phyloP scores from a whole-genome alignment of 2,888 invertebrate species.

The Lochmaea capreae region DNA sequence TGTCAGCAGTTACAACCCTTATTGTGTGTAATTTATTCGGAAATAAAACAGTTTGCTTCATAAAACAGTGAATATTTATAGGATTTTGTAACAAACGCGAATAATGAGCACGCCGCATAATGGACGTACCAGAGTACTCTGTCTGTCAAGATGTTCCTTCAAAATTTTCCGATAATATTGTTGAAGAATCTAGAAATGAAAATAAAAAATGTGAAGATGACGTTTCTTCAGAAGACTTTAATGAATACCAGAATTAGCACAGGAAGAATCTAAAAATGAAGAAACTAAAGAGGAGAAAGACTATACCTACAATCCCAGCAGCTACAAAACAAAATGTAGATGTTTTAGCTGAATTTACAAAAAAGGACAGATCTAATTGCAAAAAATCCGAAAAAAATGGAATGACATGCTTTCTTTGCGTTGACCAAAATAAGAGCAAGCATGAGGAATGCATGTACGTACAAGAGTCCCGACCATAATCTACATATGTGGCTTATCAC shows the following conservation, averaged over 20 bases:
- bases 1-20: too few species aligned
- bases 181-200: constrained; percentile 41
- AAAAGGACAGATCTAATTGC: constrained; percentile 79
- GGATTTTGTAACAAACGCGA: too few species aligned
- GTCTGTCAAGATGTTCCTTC: constrained; percentile 55
- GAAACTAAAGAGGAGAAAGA: constrained; percentile 56
- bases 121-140: too few species aligned
- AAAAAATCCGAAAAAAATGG: constrained; percentile 78
- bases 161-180: constrained; percentile 55
- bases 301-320: constrained; percentile 65
- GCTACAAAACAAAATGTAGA: constrained; percentile 75
- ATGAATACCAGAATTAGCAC: constrained; percentile 64
- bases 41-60: too few species aligned
- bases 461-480: constrained; percentile 75
- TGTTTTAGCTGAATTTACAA: constrained; percentile 78
- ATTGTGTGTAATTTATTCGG: too few species aligned
- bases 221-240: constrained; percentile 67
- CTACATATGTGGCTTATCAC: constrained; percentile 75
- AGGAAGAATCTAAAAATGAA: constrained; percentile 57
- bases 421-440: constrained; percentile 76
- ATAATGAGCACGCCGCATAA: too few species aligned
- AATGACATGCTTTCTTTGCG: constrained; percentile 82
- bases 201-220: constrained; percentile 47
- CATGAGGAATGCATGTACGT: constrained; percentile 85
- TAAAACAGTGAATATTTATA: too few species aligned